phyloP scores from a whole-genome alignment of 2,888 invertebrate genomes.

The Habrosyne pyritoides region DNA sequence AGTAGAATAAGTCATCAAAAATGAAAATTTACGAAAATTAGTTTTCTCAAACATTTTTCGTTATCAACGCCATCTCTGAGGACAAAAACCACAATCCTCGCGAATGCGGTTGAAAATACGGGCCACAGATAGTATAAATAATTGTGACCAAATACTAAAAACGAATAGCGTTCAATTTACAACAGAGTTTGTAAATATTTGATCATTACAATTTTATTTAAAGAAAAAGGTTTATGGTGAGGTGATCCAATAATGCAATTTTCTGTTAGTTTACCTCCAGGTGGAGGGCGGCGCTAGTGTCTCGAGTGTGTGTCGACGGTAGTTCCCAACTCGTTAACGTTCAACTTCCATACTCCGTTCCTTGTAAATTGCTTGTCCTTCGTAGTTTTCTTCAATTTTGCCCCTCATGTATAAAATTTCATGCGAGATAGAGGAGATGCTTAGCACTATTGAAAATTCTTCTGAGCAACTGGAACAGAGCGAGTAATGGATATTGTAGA shows the following conservation, averaged over 20 bases:
- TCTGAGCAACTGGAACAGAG: not conserved
- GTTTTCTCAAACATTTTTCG: no score
- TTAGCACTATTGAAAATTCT: not conserved
- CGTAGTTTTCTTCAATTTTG: conserved; percentile 33
- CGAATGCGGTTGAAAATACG: no score
- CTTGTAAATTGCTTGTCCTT: conserved; percentile 39
- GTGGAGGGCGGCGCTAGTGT: conserved; percentile 26
- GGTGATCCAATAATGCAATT: conserved; percentile 46
- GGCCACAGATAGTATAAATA: no score
- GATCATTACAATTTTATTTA: not conserved
- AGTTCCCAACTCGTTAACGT: conserved; percentile 49
- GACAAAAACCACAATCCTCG: no score
- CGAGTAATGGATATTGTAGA: not conserved
- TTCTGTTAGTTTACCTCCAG: conserved; percentile 39
- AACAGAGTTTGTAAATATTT: no score
- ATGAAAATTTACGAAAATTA: no score
- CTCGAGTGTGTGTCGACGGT: conserved; percentile 16
- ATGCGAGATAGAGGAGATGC: conserved; percentile 11
- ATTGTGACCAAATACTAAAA: no score
- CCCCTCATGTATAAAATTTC: conserved; percentile 24
- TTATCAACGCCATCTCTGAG: no score
- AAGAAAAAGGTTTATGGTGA: not conserved
- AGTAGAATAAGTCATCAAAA: no score
- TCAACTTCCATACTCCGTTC: conserved; percentile 29
- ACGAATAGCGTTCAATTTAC: no score